Evolutionary conservation across 1,140 invertebrate genomes (phyloP).

Genomic region (Triops cancriformis): DNA sequence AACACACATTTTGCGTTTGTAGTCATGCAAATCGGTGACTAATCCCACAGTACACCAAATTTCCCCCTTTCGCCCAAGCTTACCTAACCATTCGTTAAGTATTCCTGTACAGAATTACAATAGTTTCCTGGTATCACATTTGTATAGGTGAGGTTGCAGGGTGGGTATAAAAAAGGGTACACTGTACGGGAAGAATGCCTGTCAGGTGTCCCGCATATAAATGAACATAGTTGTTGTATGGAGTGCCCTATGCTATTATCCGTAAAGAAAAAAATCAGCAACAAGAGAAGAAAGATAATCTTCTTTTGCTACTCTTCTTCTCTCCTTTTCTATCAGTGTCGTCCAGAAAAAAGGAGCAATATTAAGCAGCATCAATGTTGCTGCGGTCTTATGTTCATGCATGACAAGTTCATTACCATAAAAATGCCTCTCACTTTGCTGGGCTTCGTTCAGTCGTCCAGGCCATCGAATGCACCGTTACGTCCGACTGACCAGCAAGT

Average conservation of each 20-base stretch:
- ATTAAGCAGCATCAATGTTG: background rate
- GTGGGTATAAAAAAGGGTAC: background rate
- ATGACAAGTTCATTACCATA: constrained; percentile 14
- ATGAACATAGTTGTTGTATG: too few relatives aligned
- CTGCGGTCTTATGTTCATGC: background rate
- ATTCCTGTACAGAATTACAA: background rate
- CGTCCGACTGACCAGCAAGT: background rate
- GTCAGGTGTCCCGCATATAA: too few relatives aligned
- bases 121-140: background rate
- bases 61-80: background rate
- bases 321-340: background rate
- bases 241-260: too few relatives aligned
- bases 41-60: background rate
- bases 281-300: background rate
- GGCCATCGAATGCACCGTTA: constrained; percentile 8
- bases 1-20: constrained; percentile 24
- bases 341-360: background rate
- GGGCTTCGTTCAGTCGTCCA: background rate
- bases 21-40: constrained; percentile 16
- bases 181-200: too few relatives aligned
- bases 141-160: background rate
- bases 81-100: background rate
- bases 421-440: background rate
- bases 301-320: too few relatives aligned
- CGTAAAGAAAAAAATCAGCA: too few relatives aligned